A percentile compares a stretch with the other conserved stretches of the same genome.
Conservation (phyloP, 1,140 invertebrate species). For the Ylistrum balloti region DNA sequence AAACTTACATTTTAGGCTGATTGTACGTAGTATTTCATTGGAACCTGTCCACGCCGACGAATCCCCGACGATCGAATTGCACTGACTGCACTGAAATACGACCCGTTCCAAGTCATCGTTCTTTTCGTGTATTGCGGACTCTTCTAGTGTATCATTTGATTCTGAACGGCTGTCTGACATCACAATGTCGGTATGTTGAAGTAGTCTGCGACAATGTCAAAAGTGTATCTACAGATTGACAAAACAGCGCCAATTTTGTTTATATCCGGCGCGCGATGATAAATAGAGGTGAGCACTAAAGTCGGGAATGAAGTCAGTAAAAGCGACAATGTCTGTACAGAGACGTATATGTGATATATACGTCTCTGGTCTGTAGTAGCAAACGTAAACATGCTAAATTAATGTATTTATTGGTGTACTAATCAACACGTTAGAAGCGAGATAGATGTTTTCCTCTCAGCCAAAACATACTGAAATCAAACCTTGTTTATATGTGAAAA, state of each 20-base stretch:
- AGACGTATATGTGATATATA: no score
- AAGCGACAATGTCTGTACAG: no score
- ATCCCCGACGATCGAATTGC: constrained; percentile 51
- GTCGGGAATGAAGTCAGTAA: no score
- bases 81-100: constrained; percentile 46
- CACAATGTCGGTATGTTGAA: not conserved
- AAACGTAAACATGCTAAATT: no score
- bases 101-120: constrained; percentile 4
- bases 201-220: not conserved
- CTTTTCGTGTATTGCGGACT: constrained; percentile 15
- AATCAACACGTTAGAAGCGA: no score
- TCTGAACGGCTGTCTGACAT: constrained; percentile 28
- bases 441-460: no score
- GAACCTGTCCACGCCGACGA: constrained; percentile 42
- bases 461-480: no score
- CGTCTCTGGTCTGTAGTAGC: no score
- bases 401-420: no score
- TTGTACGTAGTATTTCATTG: constrained; percentile 45
- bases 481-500: no score
- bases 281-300: no score
- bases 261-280: not conserved
- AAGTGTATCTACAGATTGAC: not conserved
- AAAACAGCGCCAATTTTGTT: constrained; percentile 1
- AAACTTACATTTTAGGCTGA: constrained; percentile 51
- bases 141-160: not conserved